Percentiles rank a stretch among this genome's conserved stretches.
Evolutionary conservation across 2,113 vertebrate species (phyloP).

Genomic region (Pongo pygmaeus): DNA sequence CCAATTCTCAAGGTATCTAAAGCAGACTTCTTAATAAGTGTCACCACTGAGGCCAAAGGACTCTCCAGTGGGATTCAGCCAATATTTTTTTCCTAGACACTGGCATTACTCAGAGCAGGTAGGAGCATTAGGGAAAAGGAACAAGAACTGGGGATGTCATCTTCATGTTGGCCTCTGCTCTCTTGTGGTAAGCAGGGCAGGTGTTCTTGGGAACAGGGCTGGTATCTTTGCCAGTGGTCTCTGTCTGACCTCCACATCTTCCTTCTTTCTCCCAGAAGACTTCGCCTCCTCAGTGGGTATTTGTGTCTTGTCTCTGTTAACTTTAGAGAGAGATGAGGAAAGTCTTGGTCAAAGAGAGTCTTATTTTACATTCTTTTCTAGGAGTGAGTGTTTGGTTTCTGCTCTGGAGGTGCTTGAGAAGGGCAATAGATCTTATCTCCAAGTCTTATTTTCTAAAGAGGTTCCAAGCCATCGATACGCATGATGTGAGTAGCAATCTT

Average conservation of each 20-base stretch:
- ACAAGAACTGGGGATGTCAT: not conserved
- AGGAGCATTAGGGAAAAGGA: not conserved
- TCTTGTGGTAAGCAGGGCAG: not conserved
- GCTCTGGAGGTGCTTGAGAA: not conserved
- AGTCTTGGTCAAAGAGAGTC: not conserved
- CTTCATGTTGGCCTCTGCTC: not conserved
- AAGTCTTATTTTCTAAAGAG: not conserved
- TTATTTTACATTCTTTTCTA: slow-evolving; percentile 19
- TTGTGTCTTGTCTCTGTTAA: not conserved
- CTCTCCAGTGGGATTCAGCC: not conserved
- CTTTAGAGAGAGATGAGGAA: not conserved
- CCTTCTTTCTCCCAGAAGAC: not conserved
- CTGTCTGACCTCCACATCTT: not conserved
- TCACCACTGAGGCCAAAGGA: not conserved
- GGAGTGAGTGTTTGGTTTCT: not conserved
- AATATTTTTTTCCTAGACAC: not conserved
- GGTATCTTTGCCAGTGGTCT: not conserved
- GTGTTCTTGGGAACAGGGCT: not conserved
- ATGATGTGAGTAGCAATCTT: not conserved
- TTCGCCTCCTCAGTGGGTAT: not conserved
- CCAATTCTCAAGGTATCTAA: not conserved
- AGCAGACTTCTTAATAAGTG: not conserved
- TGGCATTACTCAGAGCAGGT: not conserved
- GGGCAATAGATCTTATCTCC: not conserved
- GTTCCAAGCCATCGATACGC: not conserved